phyloP scores from a whole-genome alignment of 2,113 vertebrate species.

The Ictalurus furcatus region DNA sequence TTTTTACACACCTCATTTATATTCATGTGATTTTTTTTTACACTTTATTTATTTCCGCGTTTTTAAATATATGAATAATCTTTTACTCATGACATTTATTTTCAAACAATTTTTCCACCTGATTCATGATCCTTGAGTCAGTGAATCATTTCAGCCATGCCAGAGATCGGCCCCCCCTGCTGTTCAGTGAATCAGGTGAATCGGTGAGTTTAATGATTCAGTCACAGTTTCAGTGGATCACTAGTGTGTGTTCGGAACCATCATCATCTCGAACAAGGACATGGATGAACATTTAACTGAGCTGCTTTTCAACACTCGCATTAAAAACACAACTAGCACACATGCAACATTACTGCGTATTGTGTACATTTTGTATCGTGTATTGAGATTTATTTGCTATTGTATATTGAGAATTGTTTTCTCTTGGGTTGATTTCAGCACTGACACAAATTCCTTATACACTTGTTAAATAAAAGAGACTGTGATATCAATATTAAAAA shows the following conservation, averaged over 20 bases:
- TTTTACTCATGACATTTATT: not conserved
- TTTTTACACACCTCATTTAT: not conserved
- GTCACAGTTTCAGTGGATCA: not conserved
- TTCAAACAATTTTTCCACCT: not conserved
- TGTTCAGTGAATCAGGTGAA: not conserved
- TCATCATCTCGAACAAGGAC: not conserved
- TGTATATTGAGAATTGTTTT: not conserved
- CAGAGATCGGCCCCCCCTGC: not conserved
- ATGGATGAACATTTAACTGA: too few relatives aligned
- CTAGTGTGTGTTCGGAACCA: not conserved
- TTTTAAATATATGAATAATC: not conserved
- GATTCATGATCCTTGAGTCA: not conserved
- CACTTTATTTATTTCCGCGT: not conserved
- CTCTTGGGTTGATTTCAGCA: not conserved
- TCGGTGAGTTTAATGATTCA: not conserved
- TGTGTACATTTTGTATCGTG: not conserved
- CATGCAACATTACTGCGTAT: not conserved
- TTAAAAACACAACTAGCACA: not conserved
- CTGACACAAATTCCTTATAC: not conserved
- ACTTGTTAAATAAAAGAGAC: not conserved
- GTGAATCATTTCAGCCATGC: not conserved
- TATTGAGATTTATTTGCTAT: too few relatives aligned
- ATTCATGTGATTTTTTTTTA: not conserved
- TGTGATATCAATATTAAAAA: not conserved
- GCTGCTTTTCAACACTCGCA: not conserved